phyloP scores from a whole-genome alignment of 2,888 invertebrate genomes.

The Leucophenga maculata region DNA sequence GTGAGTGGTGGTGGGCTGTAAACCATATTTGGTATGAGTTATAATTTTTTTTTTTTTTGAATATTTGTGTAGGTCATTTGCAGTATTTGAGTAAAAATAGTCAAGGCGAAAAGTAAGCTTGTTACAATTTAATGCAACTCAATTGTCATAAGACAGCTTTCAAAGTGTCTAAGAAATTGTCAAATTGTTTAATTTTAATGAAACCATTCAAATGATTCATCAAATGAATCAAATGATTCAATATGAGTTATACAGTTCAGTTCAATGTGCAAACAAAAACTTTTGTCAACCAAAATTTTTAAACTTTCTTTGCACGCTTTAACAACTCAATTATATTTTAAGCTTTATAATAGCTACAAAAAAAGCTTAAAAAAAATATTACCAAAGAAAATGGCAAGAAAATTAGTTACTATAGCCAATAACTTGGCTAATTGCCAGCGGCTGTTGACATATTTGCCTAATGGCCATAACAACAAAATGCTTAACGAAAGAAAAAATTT shows the following conservation, averaged over 20 bases:
- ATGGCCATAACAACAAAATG: constrained; percentile 47
- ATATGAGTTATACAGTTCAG: too few relatives aligned
- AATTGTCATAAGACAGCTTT: neutral
- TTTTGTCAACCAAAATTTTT: neutral
- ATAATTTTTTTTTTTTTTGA: too few relatives aligned
- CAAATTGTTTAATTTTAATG: too few relatives aligned
- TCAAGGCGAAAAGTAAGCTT: neutral
- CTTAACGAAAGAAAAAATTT: constrained; percentile 9
- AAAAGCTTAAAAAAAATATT: neutral
- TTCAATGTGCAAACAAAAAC: neutral
- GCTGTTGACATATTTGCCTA: constrained; percentile 64
- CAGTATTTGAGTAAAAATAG: too few relatives aligned
- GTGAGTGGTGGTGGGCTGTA: too few relatives aligned
- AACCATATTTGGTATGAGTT: too few relatives aligned
- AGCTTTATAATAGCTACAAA: neutral
- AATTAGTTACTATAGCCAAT: constrained; percentile 47
- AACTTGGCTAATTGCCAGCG: constrained; percentile 64
- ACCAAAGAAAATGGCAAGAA: neutral
- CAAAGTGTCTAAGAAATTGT: too few relatives aligned
- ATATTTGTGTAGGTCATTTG: too few relatives aligned
- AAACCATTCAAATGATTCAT: too few relatives aligned
- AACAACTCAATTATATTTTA: constrained; percentile 6
- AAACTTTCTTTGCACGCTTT: neutral
- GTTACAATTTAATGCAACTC: neutral
- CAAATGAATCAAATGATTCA: too few relatives aligned